Percentiles rank a stretch among this genome's conserved stretches.
Conservation (phyloP, 2,888 invertebrate species). For the Asteroscopus sphinx region DNA sequence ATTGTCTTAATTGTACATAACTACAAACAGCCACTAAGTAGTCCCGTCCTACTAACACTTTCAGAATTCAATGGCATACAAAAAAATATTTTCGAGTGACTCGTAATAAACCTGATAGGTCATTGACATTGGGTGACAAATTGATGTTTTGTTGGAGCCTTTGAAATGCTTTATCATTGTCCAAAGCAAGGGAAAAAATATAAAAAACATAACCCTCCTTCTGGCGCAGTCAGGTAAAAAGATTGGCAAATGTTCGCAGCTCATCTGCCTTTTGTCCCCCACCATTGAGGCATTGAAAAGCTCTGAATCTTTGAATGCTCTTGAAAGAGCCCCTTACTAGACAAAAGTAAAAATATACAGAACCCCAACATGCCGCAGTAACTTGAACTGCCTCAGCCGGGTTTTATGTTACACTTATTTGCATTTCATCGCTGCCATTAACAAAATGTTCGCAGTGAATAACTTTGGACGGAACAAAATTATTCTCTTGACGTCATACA, state of each 20-base stretch:
- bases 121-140: constrained; percentile 5
- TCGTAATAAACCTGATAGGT: no score
- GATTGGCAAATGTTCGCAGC: not conserved
- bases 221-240: no score
- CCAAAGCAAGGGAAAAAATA: not conserved
- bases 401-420: constrained; percentile 40
- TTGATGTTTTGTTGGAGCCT: constrained; percentile 2
- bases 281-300: not conserved
- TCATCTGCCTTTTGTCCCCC: constrained; percentile 2
- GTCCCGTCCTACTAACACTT: not conserved
- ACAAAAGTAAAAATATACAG: constrained; percentile 13
- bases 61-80: no score
- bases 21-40: constrained; percentile 6
- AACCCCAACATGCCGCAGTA: constrained; percentile 13
- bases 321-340: not conserved
- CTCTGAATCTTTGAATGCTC: constrained; percentile 2
- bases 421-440: constrained; percentile 42
- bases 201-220: constrained; percentile 3
- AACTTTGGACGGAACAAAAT: constrained; percentile 34
- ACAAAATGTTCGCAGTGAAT: constrained; percentile 32
- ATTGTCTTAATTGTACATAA: constrained; percentile 8
- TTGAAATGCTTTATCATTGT: not conserved
- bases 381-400: constrained; percentile 7
- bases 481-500: constrained; percentile 45
- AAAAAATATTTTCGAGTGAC: no score